Conservation (phyloP, 2,888 invertebrate genomes). For the Ophion obscuratus region DNA sequence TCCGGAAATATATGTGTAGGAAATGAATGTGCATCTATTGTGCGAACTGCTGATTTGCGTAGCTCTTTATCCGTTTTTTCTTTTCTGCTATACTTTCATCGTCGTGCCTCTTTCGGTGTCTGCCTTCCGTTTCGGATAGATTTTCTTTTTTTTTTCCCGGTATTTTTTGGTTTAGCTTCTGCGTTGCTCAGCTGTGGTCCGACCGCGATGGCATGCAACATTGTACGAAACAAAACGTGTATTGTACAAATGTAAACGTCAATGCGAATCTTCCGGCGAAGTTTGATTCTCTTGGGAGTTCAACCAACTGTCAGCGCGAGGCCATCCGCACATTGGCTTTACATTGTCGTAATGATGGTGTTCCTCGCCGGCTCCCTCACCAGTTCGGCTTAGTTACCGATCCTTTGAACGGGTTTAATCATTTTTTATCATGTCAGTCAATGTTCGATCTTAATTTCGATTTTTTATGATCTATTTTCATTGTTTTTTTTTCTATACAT, state of each 20-base stretch:
- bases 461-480: no score
- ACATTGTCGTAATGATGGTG: not conserved
- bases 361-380: not conserved
- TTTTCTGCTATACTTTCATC: not conserved
- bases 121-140: not conserved
- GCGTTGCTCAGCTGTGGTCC: slow-evolving; percentile 8
- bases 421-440: no score
- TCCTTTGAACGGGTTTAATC: no score
- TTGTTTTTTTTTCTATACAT: no score
- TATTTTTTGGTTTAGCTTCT: not conserved
- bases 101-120: not conserved
- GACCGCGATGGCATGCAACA: slow-evolving; percentile 24
- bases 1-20: no score
- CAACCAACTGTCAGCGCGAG: slow-evolving; percentile 44
- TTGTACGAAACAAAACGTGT: slow-evolving; percentile 35
- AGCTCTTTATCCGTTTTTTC: not conserved
- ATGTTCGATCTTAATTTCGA: no score
- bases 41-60: not conserved
- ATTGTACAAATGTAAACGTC: not conserved
- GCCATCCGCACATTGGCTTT: not conserved
- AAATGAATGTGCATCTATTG: not conserved
- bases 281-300: slow-evolving; percentile 26
- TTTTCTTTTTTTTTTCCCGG: not conserved
- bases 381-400: not conserved
- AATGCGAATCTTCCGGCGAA: not conserved